Evolutionary conservation across 2,888 invertebrate genomes (phyloP).

Genomic region (Pseudeuparius sepicola): DNA sequence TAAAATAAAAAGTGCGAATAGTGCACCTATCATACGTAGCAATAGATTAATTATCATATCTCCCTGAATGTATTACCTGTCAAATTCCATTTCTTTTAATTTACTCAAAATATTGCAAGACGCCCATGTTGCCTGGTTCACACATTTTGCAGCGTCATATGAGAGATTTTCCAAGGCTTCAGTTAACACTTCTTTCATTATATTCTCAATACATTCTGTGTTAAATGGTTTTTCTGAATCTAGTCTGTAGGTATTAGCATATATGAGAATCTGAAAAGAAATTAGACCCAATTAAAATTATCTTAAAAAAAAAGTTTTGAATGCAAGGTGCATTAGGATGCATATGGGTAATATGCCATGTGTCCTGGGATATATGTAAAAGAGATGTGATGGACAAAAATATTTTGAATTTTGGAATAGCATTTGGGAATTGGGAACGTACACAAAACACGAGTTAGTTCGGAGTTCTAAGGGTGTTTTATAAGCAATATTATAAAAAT

Average conservation of each 20-base stretch:
- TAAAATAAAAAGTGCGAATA: not conserved
- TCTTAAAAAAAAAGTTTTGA: conserved; percentile 5
- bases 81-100: conserved; percentile 56
- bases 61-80: conserved; percentile 47
- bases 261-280: conserved; percentile 35
- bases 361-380: too few species aligned
- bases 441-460: too few species aligned
- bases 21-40: too few species aligned
- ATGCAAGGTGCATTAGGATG: too few species aligned
- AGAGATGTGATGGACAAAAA: too few species aligned
- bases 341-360: too few species aligned
- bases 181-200: conserved; percentile 48
- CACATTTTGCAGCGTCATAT: conserved; percentile 49
- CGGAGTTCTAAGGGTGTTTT: too few species aligned
- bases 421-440: too few species aligned
- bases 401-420: too few species aligned
- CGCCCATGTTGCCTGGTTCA: conserved; percentile 46
- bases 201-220: conserved; percentile 48
- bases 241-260: conserved; percentile 56
- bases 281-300: conserved; percentile 5
- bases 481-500: too few species aligned
- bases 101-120: conserved; percentile 49
- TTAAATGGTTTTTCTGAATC: conserved; percentile 54
- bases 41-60: too few species aligned
- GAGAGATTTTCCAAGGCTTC: conserved; percentile 48